Evolutionary conservation across 2,888 invertebrate species (phyloP), one percentile per base, ranked within the genome.

Genomic region (Macrosiphum euphorbiae): DNA sequence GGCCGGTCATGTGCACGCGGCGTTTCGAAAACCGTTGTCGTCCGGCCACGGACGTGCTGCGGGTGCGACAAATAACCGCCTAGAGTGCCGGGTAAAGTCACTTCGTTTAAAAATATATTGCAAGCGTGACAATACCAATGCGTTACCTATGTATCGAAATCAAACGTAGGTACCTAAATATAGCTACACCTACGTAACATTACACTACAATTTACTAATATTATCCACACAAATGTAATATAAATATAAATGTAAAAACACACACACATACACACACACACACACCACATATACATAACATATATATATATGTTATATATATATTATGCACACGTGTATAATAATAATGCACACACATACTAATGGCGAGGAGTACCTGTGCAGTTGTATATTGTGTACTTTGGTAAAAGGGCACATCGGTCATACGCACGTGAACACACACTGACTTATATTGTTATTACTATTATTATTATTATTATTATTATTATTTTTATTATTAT

Each of bases 351-450:
- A 50, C 78, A n/a, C 89, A 55, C 24, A 55, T 55, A 24, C n/a
- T 61, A 89, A 11, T 28, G 11, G 28, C 26, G 88, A 41, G 11
- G 26, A 78, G 58, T 89, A 90, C 90, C 90, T 90, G 61, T 90
- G 47, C n/a, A 35, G 90, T 78, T 44, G 85, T 85, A 44, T 85
- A 85, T 78, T 78, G 50, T 24, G 78, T 90, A 44, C 85, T 85
- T 35, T 26, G 90, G 78, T 78, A 67, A 50, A 50, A 50, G 35
- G 78, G 50, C 90, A 78, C 90, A 90, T 90, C 50, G 90, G 90
- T 90, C 35, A n/a, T n/a, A 35, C 88, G 89, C 55, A 20, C 58
- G 89, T 61, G 44, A 61, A 89, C 61, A 89, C 61, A 89, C 78
- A 78, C 78, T 78, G 78, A 78, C 78, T n/a, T 86, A 61, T 13